Base-by-base conservation (phyloP, 2,888 invertebrate genomes). In the Hydroisotoma schaefferi region DNA sequence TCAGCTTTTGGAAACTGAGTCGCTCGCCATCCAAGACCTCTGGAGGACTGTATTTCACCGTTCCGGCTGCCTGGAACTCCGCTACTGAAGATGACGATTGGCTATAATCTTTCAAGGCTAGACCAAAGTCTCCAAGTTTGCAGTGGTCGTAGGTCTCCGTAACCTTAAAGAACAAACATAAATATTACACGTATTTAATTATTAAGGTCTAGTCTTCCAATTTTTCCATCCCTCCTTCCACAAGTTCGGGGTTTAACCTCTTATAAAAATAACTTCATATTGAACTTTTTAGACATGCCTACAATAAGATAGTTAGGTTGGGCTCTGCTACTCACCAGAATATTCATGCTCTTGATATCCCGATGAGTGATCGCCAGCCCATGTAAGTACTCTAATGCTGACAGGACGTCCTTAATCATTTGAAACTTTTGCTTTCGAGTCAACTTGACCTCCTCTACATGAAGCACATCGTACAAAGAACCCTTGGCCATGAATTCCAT, bases 401-500 rank as follows among this genome's bases (percentile, higher is more conserved):
- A 55, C 8, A 55, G 29, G n/a, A 18, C 10, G 33, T 55, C 55
- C 2, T 8, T 20, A 6, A 33, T 18, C 46, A 55, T 55, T 23
- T 29, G 22, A 8, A 26, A 29, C 47, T 55, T 55, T 18, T 46
- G 47, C 20, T 2, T 25, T 2, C 15, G 20, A 2, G 2, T 23
- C 20, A 55, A 25, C 2, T 6, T 4, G 2, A 46, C 20, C 4
- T 18, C 27, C n/a, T 55, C 55, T 20, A 55, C 33, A 25, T 55
- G 55, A 27, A 46, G 33, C 2, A 55, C 47, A 22, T 55, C 55
- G 33, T 55, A 29, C 10, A 55, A 15, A 5, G 55, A 55, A 1
- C 55, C 55, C 23, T 18, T 47, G 12, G 23, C 55, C 55, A 55
- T 55, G 43, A 55, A 55, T 29, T 55, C 55, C 55, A 55, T 55